A percentile compares a stretch with the other conserved stretches of the same genome.
Conservation (phyloP, 2,113 vertebrate genomes). For the Scartelaos histophorus region DNA sequence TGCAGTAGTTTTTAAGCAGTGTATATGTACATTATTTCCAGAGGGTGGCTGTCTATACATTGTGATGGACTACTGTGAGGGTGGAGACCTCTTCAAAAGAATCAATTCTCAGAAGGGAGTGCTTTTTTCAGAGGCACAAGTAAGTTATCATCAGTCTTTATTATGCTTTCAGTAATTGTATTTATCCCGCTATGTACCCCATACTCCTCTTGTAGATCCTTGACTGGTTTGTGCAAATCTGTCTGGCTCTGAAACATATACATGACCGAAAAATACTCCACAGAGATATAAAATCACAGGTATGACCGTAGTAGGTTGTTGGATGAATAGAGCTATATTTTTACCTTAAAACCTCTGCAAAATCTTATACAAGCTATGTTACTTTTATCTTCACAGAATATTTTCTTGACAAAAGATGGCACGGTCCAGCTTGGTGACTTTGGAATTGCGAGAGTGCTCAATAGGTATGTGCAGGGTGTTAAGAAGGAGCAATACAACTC, state of each 20-base stretch:
- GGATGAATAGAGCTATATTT: background rate
- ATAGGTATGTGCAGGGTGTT: conserved; percentile 79
- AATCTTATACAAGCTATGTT: background rate
- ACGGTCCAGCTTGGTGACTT: conserved; percentile 97
- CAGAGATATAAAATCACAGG: conserved; percentile 98
- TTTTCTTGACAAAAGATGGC: conserved; percentile 97
- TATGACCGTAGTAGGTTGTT: conserved; percentile 47
- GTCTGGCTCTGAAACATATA: conserved; percentile 94
- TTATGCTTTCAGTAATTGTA: background rate
- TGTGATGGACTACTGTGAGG: conserved; percentile 99
- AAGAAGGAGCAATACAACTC: background rate
- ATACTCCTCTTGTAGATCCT: conserved; percentile 80
- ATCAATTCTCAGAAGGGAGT: conserved; percentile 94
- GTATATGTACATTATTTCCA: conserved; percentile 42
- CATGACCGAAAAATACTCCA: conserved; percentile 97
- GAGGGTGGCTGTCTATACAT: conserved; percentile 95
- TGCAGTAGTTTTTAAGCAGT: background rate
- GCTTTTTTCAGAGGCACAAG: conserved; percentile 92
- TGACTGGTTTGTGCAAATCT: conserved; percentile 98
- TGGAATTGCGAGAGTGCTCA: conserved; percentile 96
- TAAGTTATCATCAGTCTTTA: conserved; percentile 56
- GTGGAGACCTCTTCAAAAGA: conserved; percentile 94
- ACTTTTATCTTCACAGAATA: conserved; percentile 79
- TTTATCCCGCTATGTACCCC: background rate
- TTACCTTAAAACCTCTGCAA: background rate